These are phyloP conservation scores for Cyprinodon brontotheroides DNA, from an alignment of 2,113 vertebrate genomes.

Conservation along the genomic window DNA sequence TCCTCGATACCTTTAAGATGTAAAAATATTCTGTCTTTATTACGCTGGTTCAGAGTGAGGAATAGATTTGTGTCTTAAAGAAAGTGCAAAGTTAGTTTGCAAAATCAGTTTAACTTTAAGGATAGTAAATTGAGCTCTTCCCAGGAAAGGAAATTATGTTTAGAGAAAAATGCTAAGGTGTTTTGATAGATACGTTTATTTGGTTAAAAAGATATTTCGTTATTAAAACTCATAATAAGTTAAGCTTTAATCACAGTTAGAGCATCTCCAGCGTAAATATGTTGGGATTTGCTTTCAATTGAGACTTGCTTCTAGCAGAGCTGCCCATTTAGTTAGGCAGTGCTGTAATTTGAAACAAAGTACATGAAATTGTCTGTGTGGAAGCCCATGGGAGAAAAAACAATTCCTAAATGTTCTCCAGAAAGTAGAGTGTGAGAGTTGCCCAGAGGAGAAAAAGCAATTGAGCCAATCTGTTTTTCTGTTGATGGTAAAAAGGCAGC, in stretches of 20 bases:
- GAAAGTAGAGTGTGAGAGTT: conserved; percentile 84
- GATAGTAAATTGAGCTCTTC: not conserved
- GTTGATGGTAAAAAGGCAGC: conserved; percentile 91
- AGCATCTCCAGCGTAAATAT: not conserved
- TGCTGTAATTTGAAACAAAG: conserved; percentile 45
- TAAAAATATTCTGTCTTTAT: too few species aligned
- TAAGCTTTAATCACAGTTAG: conserved; percentile 1
- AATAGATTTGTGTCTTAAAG: not conserved
- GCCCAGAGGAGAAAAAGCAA: conserved; percentile 91
- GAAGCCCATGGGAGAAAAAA: conserved; percentile 31
- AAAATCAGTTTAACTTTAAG: not conserved
- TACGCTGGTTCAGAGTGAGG: not conserved
- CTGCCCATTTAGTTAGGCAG: conserved; percentile 46
- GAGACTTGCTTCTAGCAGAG: conserved; percentile 26
- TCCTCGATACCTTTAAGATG: too few species aligned
- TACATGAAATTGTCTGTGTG: conserved; percentile 29
- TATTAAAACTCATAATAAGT: not conserved
- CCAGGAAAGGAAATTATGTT: not conserved
- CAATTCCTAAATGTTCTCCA: conserved; percentile 53
- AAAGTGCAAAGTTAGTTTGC: not conserved
- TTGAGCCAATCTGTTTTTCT: conserved; percentile 97
- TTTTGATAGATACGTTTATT: not conserved
- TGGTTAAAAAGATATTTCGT: not conserved
- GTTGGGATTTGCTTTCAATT: conserved; percentile 19
- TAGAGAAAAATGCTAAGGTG: not conserved